These are phyloP conservation scores for Drosophila grimshawi DNA, from an alignment of 1,140 invertebrate genomes.

Conservation along the genomic window DNA sequence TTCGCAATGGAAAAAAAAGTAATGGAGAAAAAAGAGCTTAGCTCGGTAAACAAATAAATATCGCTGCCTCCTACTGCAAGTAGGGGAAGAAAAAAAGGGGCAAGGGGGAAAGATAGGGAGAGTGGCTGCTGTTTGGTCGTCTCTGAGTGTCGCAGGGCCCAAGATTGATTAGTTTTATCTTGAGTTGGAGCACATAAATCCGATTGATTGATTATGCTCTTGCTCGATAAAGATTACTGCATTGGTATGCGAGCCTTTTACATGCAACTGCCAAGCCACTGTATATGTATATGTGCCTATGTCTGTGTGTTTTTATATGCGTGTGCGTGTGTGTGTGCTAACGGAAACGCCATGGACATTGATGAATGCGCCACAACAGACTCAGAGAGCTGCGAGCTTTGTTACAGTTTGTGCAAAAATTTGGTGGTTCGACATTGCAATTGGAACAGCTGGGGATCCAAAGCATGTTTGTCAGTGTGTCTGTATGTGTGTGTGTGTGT, in stretches of 20 bases:
- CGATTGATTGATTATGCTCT: conserved; percentile 84
- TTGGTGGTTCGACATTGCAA: conserved; percentile 26
- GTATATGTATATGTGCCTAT: conserved; percentile 10
- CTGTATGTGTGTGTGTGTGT: too few species aligned
- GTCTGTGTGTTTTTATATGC: neutral
- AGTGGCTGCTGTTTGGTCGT: conserved; percentile 31
- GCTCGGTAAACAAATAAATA: conserved; percentile 51
- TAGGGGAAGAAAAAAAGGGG: conserved; percentile 12
- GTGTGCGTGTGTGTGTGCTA: conserved; percentile 35
- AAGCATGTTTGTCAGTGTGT: neutral
- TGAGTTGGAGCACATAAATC: conserved; percentile 83
- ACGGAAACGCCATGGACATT: conserved; percentile 75
- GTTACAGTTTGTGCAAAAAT: conserved; percentile 26
- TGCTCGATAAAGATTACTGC: conserved; percentile 80
- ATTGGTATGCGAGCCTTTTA: conserved; percentile 70
- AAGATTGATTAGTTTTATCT: conserved; percentile 84
- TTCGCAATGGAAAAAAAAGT: conserved; percentile 10
- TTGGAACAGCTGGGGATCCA: conserved; percentile 40
- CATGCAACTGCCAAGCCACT: conserved; percentile 48
- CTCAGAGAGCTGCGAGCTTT: neutral
- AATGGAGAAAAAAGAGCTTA: conserved; percentile 13
- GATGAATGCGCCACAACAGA: conserved; percentile 67
- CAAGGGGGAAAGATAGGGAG: conserved; percentile 10
- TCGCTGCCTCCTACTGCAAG: conserved; percentile 30
- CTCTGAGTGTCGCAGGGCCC: conserved; percentile 59